Percentiles rank a stretch among this genome's conserved stretches.
phyloP scores from a whole-genome alignment of 1,140 invertebrate genomes.

The Trachymyrmex septentrionalis region DNA sequence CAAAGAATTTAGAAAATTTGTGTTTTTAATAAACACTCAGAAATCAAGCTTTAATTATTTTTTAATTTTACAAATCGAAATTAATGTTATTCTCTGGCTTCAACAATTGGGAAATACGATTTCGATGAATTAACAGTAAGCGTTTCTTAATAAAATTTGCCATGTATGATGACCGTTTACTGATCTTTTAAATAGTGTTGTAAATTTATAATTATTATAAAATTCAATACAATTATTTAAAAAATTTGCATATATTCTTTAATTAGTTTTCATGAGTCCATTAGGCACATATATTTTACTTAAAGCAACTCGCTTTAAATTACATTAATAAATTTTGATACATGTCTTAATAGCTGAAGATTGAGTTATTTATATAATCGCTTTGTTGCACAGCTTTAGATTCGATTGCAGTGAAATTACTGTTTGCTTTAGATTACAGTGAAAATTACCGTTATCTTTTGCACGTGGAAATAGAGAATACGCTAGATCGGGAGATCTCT shows the following conservation, averaged over 20 bases:
- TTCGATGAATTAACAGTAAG: neutral
- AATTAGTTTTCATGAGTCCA: neutral
- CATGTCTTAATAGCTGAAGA: neutral
- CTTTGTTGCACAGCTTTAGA: neutral
- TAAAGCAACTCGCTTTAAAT: neutral
- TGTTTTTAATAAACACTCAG: neutral
- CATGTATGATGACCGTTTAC: neutral
- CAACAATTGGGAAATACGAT: neutral
- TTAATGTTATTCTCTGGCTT: neutral
- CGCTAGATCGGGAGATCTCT: conserved; percentile 33
- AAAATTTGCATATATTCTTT: neutral
- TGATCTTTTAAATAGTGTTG: neutral
- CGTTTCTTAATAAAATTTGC: conserved; percentile 2
- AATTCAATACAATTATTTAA: neutral
- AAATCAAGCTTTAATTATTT: neutral
- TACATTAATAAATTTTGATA: conserved; percentile 13
- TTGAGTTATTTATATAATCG: conserved; percentile 27
- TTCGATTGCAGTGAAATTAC: conserved; percentile 25
- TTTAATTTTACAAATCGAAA: neutral
- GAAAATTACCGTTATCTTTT: conserved; percentile 49
- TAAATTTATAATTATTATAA: neutral
- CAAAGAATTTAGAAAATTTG: too few species aligned
- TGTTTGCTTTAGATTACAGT: conserved; percentile 22
- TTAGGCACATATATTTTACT: neutral
- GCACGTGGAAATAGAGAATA: conserved; percentile 31